Evolutionary conservation across 2,888 invertebrate genomes (phyloP).

Genomic region (Pristionchus exspectatus): DNA sequence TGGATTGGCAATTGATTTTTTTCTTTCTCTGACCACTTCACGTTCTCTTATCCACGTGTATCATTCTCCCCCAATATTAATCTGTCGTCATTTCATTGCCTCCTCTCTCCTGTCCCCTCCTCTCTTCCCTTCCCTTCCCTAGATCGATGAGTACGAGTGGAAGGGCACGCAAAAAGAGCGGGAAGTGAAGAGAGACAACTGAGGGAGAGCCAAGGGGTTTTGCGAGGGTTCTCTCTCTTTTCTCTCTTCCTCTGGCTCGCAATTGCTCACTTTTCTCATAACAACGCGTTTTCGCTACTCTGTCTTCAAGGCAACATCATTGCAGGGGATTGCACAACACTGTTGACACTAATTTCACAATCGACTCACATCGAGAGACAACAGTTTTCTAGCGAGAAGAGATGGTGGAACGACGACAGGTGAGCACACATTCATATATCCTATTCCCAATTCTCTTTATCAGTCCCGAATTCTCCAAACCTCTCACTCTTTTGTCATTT

Average conservation of each 20-base stretch:
- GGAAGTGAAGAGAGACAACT: conserved; percentile 23
- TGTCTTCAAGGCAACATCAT: conserved; percentile 3
- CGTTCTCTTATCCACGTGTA: conserved; percentile 22
- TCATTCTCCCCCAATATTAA: conserved; percentile 34
- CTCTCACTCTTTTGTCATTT: not conserved
- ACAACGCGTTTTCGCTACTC: not conserved
- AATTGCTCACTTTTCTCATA: conserved; percentile 8
- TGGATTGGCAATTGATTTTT: not conserved
- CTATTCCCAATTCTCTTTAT: not conserved
- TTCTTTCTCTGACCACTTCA: not conserved
- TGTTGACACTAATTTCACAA: conserved; percentile 8
- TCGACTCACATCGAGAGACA: not conserved
- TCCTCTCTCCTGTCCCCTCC: not conserved
- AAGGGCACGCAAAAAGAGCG: conserved; percentile 47
- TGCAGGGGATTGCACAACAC: conserved; percentile 36
- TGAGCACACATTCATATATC: conserved; percentile 14
- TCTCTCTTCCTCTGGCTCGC: conserved; percentile 9
- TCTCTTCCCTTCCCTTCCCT: not conserved
- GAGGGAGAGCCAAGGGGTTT: conserved; percentile 7
- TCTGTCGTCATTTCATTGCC: conserved; percentile 17
- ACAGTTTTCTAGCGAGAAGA: conserved; percentile 38
- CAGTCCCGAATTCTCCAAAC: not conserved
- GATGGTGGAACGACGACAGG: conserved; percentile 47
- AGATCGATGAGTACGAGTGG: conserved; percentile 49
- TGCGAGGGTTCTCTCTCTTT: not conserved